Conservation (phyloP, 2,888 invertebrate genomes). For the Amiota mariae region DNA sequence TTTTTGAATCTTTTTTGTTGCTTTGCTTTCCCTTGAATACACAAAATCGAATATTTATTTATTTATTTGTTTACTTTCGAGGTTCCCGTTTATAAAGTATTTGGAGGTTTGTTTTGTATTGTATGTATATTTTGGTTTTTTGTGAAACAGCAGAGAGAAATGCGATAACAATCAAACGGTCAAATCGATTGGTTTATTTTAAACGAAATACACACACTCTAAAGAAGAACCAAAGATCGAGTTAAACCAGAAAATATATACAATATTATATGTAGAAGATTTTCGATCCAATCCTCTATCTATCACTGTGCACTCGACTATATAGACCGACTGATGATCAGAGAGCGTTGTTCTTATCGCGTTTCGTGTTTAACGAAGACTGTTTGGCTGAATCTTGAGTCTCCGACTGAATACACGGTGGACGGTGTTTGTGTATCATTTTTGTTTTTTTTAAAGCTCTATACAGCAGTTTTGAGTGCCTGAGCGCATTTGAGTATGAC, state of each 20-base stretch:
- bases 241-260: not conserved
- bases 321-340: no score
- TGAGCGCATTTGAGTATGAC: not conserved
- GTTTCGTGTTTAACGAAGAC: conserved; percentile 55
- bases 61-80: conserved; percentile 10
- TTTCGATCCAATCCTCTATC: no score
- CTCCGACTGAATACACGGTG: not conserved
- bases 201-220: not conserved
- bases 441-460: not conserved
- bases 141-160: not conserved
- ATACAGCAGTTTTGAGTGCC: not conserved
- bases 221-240: not conserved
- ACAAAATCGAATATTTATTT: conserved; percentile 9
- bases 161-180: conserved; percentile 21
- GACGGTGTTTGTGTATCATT: not conserved
- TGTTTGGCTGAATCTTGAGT: conserved; percentile 38
- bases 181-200: not conserved
- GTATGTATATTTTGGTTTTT: not conserved
- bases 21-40: not conserved
- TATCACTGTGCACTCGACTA: no score
- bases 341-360: conserved; percentile 58
- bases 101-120: not conserved
- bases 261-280: no score
- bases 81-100: not conserved
- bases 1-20: not conserved